These are phyloP conservation scores for Brenthis ino DNA, from an alignment of 2,888 invertebrate species.

Conservation along the genomic window DNA sequence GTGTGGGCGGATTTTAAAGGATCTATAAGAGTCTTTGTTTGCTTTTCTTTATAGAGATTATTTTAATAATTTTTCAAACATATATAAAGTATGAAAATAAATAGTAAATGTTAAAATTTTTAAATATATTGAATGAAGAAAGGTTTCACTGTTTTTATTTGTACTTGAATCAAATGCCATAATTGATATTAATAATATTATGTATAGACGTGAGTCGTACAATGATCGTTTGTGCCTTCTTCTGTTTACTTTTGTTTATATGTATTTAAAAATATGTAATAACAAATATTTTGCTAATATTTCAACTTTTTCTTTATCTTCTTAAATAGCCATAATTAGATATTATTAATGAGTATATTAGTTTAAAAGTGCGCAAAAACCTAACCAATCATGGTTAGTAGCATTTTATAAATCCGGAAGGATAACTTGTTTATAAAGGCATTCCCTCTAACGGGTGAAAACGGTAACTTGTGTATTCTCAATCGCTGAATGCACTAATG, in stretches of 20 bases:
- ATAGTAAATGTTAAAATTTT: no score
- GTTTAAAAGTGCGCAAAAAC: slow-evolving; percentile 25
- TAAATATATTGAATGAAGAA: no score
- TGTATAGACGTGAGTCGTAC: no score
- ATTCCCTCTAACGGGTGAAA: slow-evolving; percentile 52
- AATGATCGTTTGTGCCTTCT: no score
- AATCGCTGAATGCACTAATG: slow-evolving; percentile 51
- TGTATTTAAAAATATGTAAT: no score
- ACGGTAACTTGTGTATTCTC: slow-evolving; percentile 54
- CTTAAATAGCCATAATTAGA: no score
- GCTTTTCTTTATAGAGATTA: background rate
- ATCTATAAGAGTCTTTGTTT: background rate
- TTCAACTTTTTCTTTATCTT: no score
- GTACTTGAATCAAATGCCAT: no score
- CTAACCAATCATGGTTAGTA: slow-evolving; percentile 36
- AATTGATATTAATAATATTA: no score
- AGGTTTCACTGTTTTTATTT: no score
- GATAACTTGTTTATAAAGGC: slow-evolving; percentile 44
- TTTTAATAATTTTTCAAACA: background rate
- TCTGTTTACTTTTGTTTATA: no score
- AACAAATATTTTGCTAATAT: no score
- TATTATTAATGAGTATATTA: background rate
- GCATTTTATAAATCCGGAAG: slow-evolving; percentile 47
- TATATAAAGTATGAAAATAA: background rate
- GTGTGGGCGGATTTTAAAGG: slow-evolving; percentile 3